Evolutionary conservation across 2,113 vertebrate species (phyloP), one percentile per base, ranked within the genome.

Genomic region (Silurus meridionalis): DNA sequence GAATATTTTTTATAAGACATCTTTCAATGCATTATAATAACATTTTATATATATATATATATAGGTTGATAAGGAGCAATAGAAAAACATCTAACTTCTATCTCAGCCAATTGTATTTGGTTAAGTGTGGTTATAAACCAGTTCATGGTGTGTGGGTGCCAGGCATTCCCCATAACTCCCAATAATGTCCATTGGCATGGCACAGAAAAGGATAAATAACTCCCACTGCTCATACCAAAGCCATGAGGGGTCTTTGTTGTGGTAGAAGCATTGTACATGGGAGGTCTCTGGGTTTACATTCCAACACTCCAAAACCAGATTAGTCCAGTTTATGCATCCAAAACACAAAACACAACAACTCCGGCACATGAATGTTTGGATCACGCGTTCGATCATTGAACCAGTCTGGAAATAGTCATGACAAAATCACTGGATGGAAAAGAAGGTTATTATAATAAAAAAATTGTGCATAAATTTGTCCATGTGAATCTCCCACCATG

Each of bases 401-500:
- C 67, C 66, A 48, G 74, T 86, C 25, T 52, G 66, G 88, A 75
- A 89, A 89, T 80, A 86, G 86, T 88, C 79, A 91, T 66, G 74
- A 69, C n/a, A 82, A 69, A 83, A 37, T 60, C 77, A 84, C 0
- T 48, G 85, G 8, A 21, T 2, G 13, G 13, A 2, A 64, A 50
- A 50, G 28, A 63, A 85, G n/a, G n/a, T 57, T 52, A 60, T 53
- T 52, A 23, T 19, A 8, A 21, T 74, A 37, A 37, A 37, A 72
- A 77, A 52, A 82, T 55, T 79, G 17, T 80, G 81, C 86, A 69
- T 79, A 79, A 84, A 71, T 63, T 60, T 25, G 23, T 82, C 90
- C 91, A 93, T 79, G 79, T 91, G 87, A 92, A 88, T 83, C 61
- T 57, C 93, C 84, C 9, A 46, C 93, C 88, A 91, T 91, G 89